phyloP scores from a whole-genome alignment of 2,113 vertebrate species.

The Eonycteris spelaea region DNA sequence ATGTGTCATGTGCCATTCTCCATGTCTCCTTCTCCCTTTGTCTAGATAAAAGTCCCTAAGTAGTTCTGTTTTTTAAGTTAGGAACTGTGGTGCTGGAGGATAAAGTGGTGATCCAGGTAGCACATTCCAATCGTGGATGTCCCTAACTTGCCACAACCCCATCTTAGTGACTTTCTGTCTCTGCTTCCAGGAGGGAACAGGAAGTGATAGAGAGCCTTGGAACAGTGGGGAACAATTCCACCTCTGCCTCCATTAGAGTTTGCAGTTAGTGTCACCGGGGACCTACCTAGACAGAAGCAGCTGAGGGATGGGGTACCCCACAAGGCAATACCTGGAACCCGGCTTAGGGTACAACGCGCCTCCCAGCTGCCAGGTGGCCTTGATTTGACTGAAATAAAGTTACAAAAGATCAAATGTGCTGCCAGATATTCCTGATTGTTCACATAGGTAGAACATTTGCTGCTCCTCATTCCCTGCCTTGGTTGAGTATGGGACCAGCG shows the following conservation, averaged over 20 bases:
- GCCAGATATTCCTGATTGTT: constrained; percentile 52
- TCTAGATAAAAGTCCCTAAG: not conserved
- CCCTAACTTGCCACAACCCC: constrained; percentile 48
- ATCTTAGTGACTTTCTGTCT: constrained; percentile 56
- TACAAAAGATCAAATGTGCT: constrained; percentile 48
- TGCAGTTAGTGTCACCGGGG: not conserved
- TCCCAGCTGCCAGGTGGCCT: not conserved
- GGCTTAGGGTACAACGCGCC: not conserved
- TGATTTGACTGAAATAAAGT: constrained; percentile 37
- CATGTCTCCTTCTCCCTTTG: not conserved
- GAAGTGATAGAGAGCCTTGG: constrained; percentile 48
- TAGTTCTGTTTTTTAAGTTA: not conserved
- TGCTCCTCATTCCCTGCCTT: not conserved
- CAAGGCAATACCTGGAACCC: not conserved
- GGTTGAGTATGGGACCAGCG: constrained; percentile 34
- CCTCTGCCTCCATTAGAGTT: not conserved
- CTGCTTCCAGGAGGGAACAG: constrained; percentile 38
- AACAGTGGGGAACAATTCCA: constrained; percentile 15
- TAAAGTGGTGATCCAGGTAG: not conserved
- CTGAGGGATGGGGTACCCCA: not conserved
- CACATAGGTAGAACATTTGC: constrained; percentile 60
- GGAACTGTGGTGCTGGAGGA: not conserved
- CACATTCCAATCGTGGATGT: not conserved
- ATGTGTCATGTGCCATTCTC: not conserved
- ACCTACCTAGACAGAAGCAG: not conserved